Base-by-base conservation (phyloP, 2,797 vertebrate species). In the Galagoides demidoff region DNA sequence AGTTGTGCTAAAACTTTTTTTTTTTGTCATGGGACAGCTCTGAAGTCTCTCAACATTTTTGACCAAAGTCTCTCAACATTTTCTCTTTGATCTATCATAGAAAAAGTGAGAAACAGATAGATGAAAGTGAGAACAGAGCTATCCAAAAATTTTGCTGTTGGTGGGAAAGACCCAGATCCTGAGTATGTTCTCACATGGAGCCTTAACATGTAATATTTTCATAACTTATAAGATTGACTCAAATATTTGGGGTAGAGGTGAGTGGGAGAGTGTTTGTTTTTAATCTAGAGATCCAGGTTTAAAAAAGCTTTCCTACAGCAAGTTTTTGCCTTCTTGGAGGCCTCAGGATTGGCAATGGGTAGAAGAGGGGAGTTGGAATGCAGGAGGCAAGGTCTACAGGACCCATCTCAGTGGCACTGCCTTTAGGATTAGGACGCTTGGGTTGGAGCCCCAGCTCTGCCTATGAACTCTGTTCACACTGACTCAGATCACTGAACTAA, bases 221-320 rank as follows among this genome's bases (percentile, higher is more conserved):
- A 39, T 81, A 70, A 86, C 43, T 79, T 81, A 61, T 93, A 83
- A 89, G 45, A 43, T 74, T 17, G 39, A 70, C 77, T 82, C 74
- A 96, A 85, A 79, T 90, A 70, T 74, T 90, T 91, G 70, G 73
- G 39, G 17, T 14, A 3, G 12, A 43, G 34, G 31, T 94, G 59
- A 37, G 23, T 85, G 45, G 63, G 66, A 83, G 90, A 94, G 19
- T 34, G n/a, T 94, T 92, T 87, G 43, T 39, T 95, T 95, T 89
- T 74, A 70, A 78, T 95, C 37, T 94, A 88, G 85, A 97, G 77
- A 83, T 92, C 61, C 16, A 1, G 74, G 66, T 85, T 95, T 94
- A 27, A 66, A 59, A 95, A 90, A 95, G 68, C 61, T 43, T 89
- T 66, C 66, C 71, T 79, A 64, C 76, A 19, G 61, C 57, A 66